Base-by-base conservation (phyloP, 2,113 vertebrate species). In the Hystrix brachyura region DNA sequence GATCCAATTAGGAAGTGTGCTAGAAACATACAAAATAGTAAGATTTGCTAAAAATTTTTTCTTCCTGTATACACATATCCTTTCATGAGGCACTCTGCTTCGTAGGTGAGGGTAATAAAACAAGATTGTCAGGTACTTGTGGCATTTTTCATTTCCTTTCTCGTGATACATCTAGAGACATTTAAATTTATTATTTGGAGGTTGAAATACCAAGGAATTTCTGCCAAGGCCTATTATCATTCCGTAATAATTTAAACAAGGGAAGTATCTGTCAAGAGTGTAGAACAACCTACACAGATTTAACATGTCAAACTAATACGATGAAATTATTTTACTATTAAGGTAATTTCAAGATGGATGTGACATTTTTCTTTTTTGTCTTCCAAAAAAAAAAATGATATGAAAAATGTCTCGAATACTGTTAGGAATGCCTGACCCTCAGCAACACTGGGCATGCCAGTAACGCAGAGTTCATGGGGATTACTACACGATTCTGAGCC, bases 201-300 rank as follows among this genome's bases (percentile, higher is more conserved):
- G 17, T 13, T 96, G 91, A 97, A 97, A 97, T 67, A 25, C 7
- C 18, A 97, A 11, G 83, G 12, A 59, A 69, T 51, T 95, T 78
- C 67, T 91, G 72, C 89, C 85, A 97, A 80, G 38, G 3, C 7
- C 59, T 90, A 23, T 57, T 95, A 79, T 90, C 71, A 74, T 72
- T 90, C 9, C 72, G 32, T 48, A 92, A 67, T 74, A 96, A 88
- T 94, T 92, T 90, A 97, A 79, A 84, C 69, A 91, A 91, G 55
- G 90, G 95, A 96, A 94, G 2, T 83, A 5, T 7, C 84, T 96
- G 94, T 74, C n/a, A 92, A 96, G 97, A 97, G 57, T 82, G 94
- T 17, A 90, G 71, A 96, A 89, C 3, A 94, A 89, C 94, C 82
- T 51, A 92, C 3, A 87, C n/a, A 93, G 85, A 43, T 14, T 72